A percentile compares a stretch with the other conserved stretches of the same genome.
These are phyloP conservation scores for Patagioenas fasciata DNA, from an alignment of 2,113 vertebrate species.

Conservation along the genomic window DNA sequence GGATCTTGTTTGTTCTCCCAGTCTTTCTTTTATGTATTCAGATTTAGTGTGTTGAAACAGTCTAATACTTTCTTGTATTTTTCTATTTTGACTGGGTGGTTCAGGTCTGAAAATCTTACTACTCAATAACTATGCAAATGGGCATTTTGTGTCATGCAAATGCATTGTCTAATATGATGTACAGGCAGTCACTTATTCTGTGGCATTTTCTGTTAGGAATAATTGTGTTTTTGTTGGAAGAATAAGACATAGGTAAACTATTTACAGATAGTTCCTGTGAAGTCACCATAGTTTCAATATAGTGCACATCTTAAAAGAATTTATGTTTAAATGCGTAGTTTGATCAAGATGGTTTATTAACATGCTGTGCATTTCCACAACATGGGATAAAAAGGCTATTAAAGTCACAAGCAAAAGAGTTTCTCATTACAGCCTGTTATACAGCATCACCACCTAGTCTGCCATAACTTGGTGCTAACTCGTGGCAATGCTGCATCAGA, in stretches of 20 bases:
- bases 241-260: background rate
- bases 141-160: background rate
- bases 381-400: background rate
- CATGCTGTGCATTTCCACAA: background rate
- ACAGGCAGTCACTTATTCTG: background rate
- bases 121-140: constrained; percentile 9
- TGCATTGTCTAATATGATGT: background rate
- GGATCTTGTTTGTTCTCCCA: background rate
- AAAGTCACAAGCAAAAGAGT: background rate
- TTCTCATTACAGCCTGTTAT: background rate
- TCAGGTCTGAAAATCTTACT: constrained; percentile 5
- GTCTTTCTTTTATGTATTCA: background rate
- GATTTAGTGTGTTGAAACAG: background rate
- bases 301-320: background rate
- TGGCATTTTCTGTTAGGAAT: background rate
- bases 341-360: background rate
- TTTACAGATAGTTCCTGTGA: background rate
- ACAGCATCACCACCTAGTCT: background rate
- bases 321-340: background rate
- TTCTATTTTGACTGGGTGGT: background rate
- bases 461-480: background rate
- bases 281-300: background rate
- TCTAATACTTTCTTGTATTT: background rate
- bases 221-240: background rate
- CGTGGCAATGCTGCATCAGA: background rate